Evolutionary conservation across 1,140 invertebrate genomes (phyloP), one percentile per base, ranked within the genome.

Genomic region (Pachyrhynchus sulphureomaculatus): DNA sequence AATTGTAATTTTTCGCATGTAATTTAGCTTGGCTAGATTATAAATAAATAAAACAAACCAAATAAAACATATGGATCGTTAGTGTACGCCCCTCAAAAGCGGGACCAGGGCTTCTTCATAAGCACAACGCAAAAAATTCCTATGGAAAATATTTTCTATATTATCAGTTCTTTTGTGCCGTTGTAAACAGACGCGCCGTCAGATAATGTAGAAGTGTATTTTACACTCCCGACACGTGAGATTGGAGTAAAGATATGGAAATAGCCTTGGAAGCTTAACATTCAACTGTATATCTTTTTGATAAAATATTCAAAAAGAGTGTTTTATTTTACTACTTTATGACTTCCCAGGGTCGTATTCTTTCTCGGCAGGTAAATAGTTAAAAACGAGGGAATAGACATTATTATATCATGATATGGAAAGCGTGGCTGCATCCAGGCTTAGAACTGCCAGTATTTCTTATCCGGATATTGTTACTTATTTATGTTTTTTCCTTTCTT

Each of bases 291-390:
- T 60, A 63, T 64, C 65, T 66, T 66, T 66, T 66, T 64, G 65
- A 66, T 66, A 66, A 66, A 66, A 64, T 66, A 66, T 66, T 66
- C 65, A 66, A 56, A 48, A 56, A 29, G 26, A 29, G 26, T 29
- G 26, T 10, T 29, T 66, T 66, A 66, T 66, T 66, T 66, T 64
- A 66, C 61, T 66, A 66, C 61, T 66, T 66, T 64, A 66, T 64
- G 56, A 64, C 61, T 55, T 64, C 39, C 55, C 44, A 47, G 60
- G 61, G 56, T 53, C 60, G 64, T 66, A 58, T 29, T 29, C 26
- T 29, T 29, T 51, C 49, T 34, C 53, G 42, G 42, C 48, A 49
- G 51, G 60, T 64, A 66, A 66, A 64, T 64, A 29, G 45, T 53
- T 66, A 60, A 64, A 59, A 32, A 54, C 41, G 52, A 41, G 53